Evolutionary conservation across 2,797 vertebrate species (phyloP), one percentile per base, ranked within the genome.

Genomic region (Luscinia megarhynchos): DNA sequence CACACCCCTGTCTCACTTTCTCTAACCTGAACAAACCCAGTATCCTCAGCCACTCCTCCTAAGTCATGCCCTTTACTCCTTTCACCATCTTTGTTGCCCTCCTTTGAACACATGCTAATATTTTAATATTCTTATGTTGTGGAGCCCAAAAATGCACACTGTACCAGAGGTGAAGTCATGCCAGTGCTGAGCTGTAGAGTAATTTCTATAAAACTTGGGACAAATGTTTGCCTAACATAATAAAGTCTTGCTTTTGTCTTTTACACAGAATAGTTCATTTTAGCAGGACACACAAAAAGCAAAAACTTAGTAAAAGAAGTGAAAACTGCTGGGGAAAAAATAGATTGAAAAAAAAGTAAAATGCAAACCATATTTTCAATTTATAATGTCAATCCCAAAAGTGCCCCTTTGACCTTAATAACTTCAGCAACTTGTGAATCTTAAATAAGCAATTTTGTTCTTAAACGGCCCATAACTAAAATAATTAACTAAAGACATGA

Each of bases 361-460:
- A 82, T 13, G 18, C 26, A 50, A 84, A 80, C 57, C 46, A 41
- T 55, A 45, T 73, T 92, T 94, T 90, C 51, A 70, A 12, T 68
- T 67, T 77, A 26, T 29, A 70, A 32, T 50, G 32, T 63, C 53
- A 91, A n/a, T 66, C 34, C 45, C 70, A 34, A 89, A 70, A 75
- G 24, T 15, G 6, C 3, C 22, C 41, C 54, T 81, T 76, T 84
- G 68, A 92, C 50, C 48, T 92, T 92, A 84, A 38, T 54, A 66
- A 85, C 34, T 83, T 57, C 38, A 53, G 20, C 62, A 87, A 91
- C 61, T 87, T 89, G 45, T 32, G 40, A 82, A 82, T 61, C 14
- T 83, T 61, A 82, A 87, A 77, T 45, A 91, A 80, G 32, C 30
- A 81, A 55, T n/a, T 82, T 55, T 80, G 40, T 91, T 95, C 89